Evolutionary conservation across 2,113 vertebrate genomes (phyloP).

Genomic region (Trematocara stigmaticum): DNA sequence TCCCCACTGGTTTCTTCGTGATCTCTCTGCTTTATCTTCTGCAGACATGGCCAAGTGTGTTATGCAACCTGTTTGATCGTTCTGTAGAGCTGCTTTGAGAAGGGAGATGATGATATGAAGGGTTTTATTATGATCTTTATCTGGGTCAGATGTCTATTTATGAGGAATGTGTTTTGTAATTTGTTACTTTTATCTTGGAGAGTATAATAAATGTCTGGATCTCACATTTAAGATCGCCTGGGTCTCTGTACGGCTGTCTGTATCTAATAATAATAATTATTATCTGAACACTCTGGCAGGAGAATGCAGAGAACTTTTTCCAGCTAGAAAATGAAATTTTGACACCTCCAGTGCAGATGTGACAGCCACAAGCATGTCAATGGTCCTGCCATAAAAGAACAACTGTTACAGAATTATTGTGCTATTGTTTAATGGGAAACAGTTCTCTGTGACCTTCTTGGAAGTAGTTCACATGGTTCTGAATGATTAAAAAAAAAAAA

Average conservation of each 20-base stretch:
- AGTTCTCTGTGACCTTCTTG: neutral
- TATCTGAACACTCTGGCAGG: neutral
- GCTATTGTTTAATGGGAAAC: neutral
- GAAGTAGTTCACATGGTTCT: neutral
- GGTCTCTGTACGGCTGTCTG: neutral
- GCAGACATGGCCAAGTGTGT: neutral
- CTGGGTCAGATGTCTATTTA: neutral
- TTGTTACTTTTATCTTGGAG: neutral
- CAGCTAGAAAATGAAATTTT: neutral
- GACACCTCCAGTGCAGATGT: neutral
- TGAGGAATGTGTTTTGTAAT: neutral
- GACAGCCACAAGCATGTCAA: neutral
- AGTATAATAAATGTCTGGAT: neutral
- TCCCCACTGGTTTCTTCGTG: neutral
- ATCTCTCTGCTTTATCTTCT: neutral
- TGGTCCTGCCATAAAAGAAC: neutral
- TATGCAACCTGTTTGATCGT: neutral
- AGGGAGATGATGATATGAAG: neutral
- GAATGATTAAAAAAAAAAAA: neutral
- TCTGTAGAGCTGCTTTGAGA: neutral
- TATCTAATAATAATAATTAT: neutral
- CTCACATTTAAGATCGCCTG: neutral
- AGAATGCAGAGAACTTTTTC: neutral
- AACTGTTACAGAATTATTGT: neutral
- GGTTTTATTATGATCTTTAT: neutral